phyloP scores from a whole-genome alignment of 2,888 invertebrate species.

The Acronicta psi region DNA sequence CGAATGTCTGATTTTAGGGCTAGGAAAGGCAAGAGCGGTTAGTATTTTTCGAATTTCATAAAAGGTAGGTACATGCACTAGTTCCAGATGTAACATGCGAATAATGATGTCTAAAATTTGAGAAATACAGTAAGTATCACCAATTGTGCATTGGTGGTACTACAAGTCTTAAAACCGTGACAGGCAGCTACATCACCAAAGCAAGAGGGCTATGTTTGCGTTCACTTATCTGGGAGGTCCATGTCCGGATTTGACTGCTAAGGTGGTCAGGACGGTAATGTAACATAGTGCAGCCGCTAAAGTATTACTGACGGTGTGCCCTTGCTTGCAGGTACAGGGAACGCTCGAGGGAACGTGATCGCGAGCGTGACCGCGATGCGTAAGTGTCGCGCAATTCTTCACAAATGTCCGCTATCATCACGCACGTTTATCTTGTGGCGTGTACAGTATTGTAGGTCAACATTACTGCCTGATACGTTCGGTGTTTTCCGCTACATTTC shows the following conservation, averaged over 20 bases:
- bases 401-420: conserved; percentile 34
- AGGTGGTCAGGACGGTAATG: neutral
- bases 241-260: conserved; percentile 5
- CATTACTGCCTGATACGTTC: conserved; percentile 19
- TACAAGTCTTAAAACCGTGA: no score
- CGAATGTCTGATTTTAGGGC: no score
- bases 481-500: conserved; percentile 20
- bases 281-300: conserved; percentile 22
- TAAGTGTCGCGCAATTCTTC: conserved; percentile 77
- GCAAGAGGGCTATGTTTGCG: neutral
- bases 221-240: neutral
- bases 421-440: conserved; percentile 41
- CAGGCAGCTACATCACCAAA: neutral
- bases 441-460: conserved; percentile 32
- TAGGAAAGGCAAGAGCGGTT: no score
- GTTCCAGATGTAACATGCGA: no score
- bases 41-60: no score
- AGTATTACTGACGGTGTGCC: conserved; percentile 54
- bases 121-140: no score
- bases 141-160: no score
- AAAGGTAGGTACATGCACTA: no score
- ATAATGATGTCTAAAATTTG: no score
- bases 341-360: conserved; percentile 91
- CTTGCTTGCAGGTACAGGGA: conserved; percentile 91
- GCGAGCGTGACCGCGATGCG: conserved; percentile 90